A percentile compares a stretch with the other conserved stretches of the same genome.
phyloP scores from a whole-genome alignment of 37 sponge, comb jelly and placozoan genomes.

The Chondrosia reniformis region DNA sequence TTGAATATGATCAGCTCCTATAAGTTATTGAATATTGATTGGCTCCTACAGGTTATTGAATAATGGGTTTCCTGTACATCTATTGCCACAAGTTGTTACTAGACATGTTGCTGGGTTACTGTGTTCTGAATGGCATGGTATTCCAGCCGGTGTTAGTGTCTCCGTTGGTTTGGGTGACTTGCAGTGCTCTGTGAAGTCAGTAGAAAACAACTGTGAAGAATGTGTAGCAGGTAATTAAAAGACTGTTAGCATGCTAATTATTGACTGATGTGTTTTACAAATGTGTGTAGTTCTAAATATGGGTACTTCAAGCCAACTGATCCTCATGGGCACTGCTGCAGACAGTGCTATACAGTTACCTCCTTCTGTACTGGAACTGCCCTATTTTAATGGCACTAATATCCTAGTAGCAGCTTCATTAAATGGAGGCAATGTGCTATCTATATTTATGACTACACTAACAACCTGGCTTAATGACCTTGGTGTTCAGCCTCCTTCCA shows the following conservation, averaged over 20 bases:
- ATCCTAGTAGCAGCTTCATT: conserved; percentile 86
- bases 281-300: conserved; percentile 70
- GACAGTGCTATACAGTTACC: background rate
- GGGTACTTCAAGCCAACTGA: conserved; percentile 88
- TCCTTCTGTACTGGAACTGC: conserved; percentile 51
- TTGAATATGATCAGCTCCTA: too few relatives aligned
- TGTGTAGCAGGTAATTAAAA: background rate
- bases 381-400: conserved; percentile 56
- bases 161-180: conserved; percentile 82
- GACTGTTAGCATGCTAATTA: background rate
- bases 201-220: background rate
- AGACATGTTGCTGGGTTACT: conserved; percentile 56
- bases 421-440: conserved; percentile 85
- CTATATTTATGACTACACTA: conserved; percentile 62
- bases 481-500: conserved; percentile 17
- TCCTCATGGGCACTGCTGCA: conserved; percentile 24
- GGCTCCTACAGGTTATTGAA: too few relatives aligned
- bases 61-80: conserved; percentile 46
- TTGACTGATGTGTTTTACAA: background rate
- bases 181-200: conserved; percentile 78
- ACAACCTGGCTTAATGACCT: conserved; percentile 56
- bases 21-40: too few relatives aligned
- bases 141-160: conserved; percentile 62
- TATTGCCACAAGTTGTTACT: conserved; percentile 57
- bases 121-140: conserved; percentile 40